Evolutionary conservation across 2,797 vertebrate genomes (phyloP), one percentile per base, ranked within the genome.

Genomic region (Potorous gilbertii): DNA sequence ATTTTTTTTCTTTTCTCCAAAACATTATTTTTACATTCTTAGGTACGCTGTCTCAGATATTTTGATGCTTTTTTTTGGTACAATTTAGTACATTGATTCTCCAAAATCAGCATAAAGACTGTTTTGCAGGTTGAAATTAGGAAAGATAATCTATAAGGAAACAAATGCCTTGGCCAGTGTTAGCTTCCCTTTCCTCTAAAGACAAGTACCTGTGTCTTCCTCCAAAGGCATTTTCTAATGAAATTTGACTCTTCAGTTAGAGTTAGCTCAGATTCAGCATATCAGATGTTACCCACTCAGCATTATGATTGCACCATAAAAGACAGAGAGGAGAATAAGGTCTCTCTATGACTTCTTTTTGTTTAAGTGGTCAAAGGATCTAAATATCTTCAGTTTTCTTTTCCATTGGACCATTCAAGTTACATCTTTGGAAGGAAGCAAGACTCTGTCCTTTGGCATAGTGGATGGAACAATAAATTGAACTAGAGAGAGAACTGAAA

Each of bases 101-200:
- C 55, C n/a, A 91, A 94, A 21, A 87, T 96, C 94, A 97, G 95
- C 93, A 97, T 94, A 91, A 96, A 97, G 87, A 94, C 74, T 92
- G 10, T 96, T 93, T 52, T 90, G 4, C 54, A 92, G 21, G 55
- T 74, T 50, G n/a, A 97, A 92, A 92, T 94, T 97, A 95, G 90
- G 96, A 97, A 97, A 97, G 93, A 94, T 94, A 93, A 95, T 94
- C 92, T 94, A 31, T 95, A 59, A 55, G 90, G 93, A 97, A 97
- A 94, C 50, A 93, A 96, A 93, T 56, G 40, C 93, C 54, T 52
- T 95, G 94, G 66, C 90, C 90, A 89, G 55, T n/a, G 29, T 96
- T 92, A 95, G 9, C 91, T 92, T 91, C 28, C 2, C 55, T 92
- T 95, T 94, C 57, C 90, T 55, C 94, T 95, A 94, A 94, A 96